Conservation (phyloP, 2,888 invertebrate genomes). For the Bibio marci region DNA sequence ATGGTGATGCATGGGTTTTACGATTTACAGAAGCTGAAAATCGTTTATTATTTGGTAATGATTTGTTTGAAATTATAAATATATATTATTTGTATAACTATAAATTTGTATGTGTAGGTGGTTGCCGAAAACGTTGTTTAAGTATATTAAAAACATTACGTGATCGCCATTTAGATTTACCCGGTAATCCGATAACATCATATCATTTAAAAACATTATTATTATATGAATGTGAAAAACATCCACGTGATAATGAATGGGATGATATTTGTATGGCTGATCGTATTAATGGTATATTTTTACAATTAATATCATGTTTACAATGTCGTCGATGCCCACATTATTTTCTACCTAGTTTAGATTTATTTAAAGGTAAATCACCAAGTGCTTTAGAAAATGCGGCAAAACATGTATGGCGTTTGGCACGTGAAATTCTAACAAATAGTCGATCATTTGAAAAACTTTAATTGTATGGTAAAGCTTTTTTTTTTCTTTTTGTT, state of each 20-base stretch:
- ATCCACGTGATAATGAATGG: constrained; percentile 88
- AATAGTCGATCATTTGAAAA: constrained; percentile 83
- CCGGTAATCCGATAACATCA: constrained; percentile 78
- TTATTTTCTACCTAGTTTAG: constrained; percentile 87
- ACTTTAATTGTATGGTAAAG: too few relatives aligned
- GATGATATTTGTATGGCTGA: constrained; percentile 82
- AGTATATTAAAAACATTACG: constrained; percentile 81
- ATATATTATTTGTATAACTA: too few relatives aligned
- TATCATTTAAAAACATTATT: constrained; percentile 84
- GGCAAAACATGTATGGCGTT: constrained; percentile 84
- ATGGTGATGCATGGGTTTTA: constrained; percentile 92
- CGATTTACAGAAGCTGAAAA: constrained; percentile 87
- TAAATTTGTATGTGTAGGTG: constrained; percentile 25
- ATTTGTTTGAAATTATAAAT: neutral
- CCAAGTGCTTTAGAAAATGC: constrained; percentile 82
- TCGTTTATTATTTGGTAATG: constrained; percentile 56
- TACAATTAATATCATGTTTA: constrained; percentile 87
- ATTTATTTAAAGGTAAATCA: constrained; percentile 85
- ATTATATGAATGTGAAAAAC: constrained; percentile 92
- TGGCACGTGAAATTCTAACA: constrained; percentile 80
- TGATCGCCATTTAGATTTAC: constrained; percentile 76
- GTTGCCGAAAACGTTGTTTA: constrained; percentile 71
- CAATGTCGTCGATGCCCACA: constrained; percentile 92
- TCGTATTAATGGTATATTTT: constrained; percentile 81
- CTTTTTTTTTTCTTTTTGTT: too few relatives aligned